Conservation (phyloP, 2,797 vertebrate species). For the Neomorphus geoffroyi region DNA sequence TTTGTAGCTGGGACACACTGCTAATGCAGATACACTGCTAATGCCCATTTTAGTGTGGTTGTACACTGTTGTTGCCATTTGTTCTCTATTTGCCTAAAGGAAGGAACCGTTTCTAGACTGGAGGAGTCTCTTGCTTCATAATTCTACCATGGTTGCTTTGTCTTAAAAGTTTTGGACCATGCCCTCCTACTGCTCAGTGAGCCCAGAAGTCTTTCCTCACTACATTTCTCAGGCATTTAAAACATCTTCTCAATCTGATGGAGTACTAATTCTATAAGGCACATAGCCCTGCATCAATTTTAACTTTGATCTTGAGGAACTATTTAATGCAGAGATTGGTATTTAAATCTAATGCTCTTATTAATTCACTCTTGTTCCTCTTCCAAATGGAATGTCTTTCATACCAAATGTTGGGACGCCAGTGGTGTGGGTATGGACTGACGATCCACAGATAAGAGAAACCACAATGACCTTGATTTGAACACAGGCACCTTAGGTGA, state of each 20-base stretch:
- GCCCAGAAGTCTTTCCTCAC: background rate
- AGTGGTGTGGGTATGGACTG: background rate
- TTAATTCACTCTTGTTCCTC: conserved; percentile 35
- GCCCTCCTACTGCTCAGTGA: background rate
- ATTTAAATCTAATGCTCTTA: conserved; percentile 10
- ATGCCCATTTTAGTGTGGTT: background rate
- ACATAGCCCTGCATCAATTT: background rate
- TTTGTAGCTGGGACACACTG: background rate
- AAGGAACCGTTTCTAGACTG: background rate
- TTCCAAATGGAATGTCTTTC: background rate
- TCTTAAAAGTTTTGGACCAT: background rate
- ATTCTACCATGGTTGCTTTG: background rate
- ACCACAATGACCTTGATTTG: conserved; percentile 44
- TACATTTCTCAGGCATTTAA: background rate
- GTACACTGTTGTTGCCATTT: background rate
- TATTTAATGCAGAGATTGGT: background rate
- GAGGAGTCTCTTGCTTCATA: background rate
- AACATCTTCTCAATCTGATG: background rate
- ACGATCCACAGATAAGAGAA: background rate
- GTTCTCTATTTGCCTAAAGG: background rate
- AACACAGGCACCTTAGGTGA: conserved; percentile 55
- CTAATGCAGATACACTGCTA: background rate
- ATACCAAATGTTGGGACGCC: conserved; percentile 14
- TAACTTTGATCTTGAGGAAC: background rate
- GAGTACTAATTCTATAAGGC: background rate